Evolutionary conservation across 2,888 invertebrate genomes (phyloP).

Genomic region (Drosophila paranaensis): DNA sequence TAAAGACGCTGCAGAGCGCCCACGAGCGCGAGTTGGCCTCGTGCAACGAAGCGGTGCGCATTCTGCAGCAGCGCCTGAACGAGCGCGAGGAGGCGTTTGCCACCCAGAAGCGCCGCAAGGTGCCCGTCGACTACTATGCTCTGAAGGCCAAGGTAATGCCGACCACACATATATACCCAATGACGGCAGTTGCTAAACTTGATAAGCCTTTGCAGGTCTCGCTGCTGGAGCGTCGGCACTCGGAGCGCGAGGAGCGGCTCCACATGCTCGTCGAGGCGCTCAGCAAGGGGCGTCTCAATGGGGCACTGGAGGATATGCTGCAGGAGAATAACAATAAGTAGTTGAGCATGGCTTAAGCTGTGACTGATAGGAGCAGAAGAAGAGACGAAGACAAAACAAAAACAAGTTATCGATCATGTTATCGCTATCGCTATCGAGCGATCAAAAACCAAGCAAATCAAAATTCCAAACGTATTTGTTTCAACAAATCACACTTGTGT

Average conservation of each 20-base stretch:
- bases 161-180: background rate
- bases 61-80: conserved; percentile 83
- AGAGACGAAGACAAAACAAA: no score
- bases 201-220: conserved; percentile 78
- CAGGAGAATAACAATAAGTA: conserved; percentile 83
- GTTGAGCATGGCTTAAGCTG: conserved; percentile 8
- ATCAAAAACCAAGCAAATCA: conserved; percentile 27
- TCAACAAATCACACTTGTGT: conserved; percentile 31
- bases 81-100: conserved; percentile 84
- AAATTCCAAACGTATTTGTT: conserved; percentile 18
- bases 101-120: conserved; percentile 84
- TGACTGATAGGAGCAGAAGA: background rate
- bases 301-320: conserved; percentile 83
- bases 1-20: conserved; percentile 90
- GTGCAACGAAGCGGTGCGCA: conserved; percentile 84
- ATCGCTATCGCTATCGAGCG: conserved; percentile 3
- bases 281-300: conserved; percentile 84
- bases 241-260: conserved; percentile 84
- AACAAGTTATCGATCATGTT: conserved; percentile 12
- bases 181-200: background rate
- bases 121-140: conserved; percentile 85
- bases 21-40: conserved; percentile 89
- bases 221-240: conserved; percentile 84
- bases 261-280: conserved; percentile 85
- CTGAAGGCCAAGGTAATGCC: conserved; percentile 84